Conservation (phyloP, 2,113 vertebrate genomes). For the Sylvietta virens region DNA sequence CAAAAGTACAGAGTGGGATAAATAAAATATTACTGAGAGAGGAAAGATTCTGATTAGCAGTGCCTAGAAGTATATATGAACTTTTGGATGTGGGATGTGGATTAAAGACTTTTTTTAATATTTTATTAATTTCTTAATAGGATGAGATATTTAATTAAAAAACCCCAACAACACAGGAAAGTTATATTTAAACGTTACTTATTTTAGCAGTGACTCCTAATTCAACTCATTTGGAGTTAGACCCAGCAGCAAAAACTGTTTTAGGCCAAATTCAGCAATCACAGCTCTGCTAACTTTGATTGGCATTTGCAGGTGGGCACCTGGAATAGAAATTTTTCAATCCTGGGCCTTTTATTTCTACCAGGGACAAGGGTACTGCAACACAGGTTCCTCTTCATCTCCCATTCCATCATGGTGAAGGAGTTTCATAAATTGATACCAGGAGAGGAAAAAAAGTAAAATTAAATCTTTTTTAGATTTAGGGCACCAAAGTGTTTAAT, state of each 20-base stretch:
- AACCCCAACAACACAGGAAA: background rate
- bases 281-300: background rate
- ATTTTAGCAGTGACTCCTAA: background rate
- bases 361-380: background rate
- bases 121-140: background rate
- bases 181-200: background rate
- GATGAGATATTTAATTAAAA: background rate
- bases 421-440: background rate
- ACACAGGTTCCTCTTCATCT: background rate
- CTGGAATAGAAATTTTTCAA: background rate
- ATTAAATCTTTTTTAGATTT: background rate
- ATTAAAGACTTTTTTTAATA: background rate
- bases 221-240: background rate
- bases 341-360: background rate
- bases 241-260: background rate
- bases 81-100: background rate
- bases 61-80: background rate
- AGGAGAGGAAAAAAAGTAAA: background rate
- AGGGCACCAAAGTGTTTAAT: background rate
- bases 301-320: background rate
- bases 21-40: background rate
- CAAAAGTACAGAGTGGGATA: background rate
- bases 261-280: background rate
- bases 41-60: background rate
- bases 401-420: background rate